Conservation (phyloP, 1,140 invertebrate species). For the Sesamia nonagrioides region DNA sequence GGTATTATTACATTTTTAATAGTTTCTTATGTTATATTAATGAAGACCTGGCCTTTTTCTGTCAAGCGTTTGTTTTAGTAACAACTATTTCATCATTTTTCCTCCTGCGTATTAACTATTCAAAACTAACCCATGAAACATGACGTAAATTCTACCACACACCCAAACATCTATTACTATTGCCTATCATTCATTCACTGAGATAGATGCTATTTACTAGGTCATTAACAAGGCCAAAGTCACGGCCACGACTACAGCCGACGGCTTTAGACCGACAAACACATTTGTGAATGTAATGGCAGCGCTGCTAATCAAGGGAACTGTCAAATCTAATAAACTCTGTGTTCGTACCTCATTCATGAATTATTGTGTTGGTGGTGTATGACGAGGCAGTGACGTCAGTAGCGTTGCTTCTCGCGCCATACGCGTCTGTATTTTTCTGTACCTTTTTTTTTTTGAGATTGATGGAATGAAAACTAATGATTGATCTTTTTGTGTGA, state of each 20-base stretch:
- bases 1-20: no score
- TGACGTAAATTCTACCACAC: not conserved
- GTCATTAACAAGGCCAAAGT: slow-evolving; percentile 47
- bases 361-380: not conserved
- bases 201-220: slow-evolving; percentile 14
- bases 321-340: not conserved
- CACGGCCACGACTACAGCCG: slow-evolving; percentile 32
- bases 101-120: not conserved
- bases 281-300: not conserved
- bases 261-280: not conserved
- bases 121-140: not conserved
- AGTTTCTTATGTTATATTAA: no score
- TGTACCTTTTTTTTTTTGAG: not conserved
- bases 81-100: not conserved
- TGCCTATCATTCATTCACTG: not conserved
- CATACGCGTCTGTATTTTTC: not conserved
- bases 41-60: no score
- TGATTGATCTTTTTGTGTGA: not conserved
- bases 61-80: no score
- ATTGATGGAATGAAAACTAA: not conserved
- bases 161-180: not conserved
- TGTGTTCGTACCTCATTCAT: not conserved
- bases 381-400: slow-evolving; percentile 31
- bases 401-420: slow-evolving; percentile 5
- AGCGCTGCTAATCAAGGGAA: not conserved